Evolutionary conservation across 2,113 vertebrate genomes (phyloP).

Genomic region (Coracopsis vasa): DNA sequence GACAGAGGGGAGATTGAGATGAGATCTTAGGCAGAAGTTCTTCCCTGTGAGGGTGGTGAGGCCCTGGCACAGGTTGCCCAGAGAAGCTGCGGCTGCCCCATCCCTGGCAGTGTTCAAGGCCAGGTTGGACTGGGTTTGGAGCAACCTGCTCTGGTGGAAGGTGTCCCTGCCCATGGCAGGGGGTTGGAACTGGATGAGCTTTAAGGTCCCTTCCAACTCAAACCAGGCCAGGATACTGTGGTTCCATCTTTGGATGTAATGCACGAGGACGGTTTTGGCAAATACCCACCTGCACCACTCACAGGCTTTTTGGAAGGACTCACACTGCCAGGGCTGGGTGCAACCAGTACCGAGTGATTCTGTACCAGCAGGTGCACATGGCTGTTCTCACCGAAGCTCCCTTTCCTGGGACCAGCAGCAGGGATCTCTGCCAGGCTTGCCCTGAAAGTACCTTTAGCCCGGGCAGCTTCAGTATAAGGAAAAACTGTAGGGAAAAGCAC

Average conservation of each 20-base stretch:
- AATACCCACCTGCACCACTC: background rate
- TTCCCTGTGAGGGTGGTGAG: too few relatives aligned
- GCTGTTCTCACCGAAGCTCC: background rate
- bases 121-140: too few relatives aligned
- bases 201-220: too few relatives aligned
- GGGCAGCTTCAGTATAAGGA: background rate
- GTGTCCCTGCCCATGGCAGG: too few relatives aligned
- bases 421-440: background rate
- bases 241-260: background rate
- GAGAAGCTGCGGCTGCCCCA: too few relatives aligned
- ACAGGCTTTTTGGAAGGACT: background rate
- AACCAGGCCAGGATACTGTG: too few relatives aligned
- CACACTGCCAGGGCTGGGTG: background rate
- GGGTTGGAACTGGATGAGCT: too few relatives aligned
- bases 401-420: background rate
- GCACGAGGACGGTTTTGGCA: accelerated
- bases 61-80: too few relatives aligned
- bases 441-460: background rate
- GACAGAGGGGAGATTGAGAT: too few relatives aligned
- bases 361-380: background rate
- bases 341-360: background rate
- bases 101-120: too few relatives aligned
- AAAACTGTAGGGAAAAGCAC: background rate
- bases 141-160: too few relatives aligned
- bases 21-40: too few relatives aligned